Base-by-base conservation (phyloP, 2,888 invertebrate species). In the Julus scanicus region DNA sequence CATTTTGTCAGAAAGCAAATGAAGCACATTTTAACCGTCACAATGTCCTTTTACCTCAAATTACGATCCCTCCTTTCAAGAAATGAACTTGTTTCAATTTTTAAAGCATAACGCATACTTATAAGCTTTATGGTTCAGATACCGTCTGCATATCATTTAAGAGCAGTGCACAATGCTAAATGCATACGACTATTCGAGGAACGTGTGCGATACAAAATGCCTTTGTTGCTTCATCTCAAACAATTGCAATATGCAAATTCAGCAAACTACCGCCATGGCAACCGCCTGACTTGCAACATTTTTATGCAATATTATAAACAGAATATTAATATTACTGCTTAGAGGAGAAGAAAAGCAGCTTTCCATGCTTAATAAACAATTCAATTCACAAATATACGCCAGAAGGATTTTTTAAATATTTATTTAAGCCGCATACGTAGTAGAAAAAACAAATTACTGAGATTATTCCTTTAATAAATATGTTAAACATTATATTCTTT, bases 251-350 rank as follows among this genome's bases (percentile, higher is more conserved):
- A 80, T 80, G 80, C 80, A 80, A 80, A 80, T 80, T 13, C 37
- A 5, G 37, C 11, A 37, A 37, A 13, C 37, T 80, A 80, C 37
- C 37, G 37, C 15, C 80, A 80, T 80, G 80, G 80, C 80, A 80
- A 80, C 80, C 80, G 15, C 13, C 80, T 80, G 37, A 3, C 80
- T 80, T 80, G 4, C 37, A 80, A 3, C 29, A 29, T 80, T 80
- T 53, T 80, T 80, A 80, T 29, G 80, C 80, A 80, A 80, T 80
- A 80, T 80, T 80, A 80, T 80, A 80, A 80, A 80, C 37, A 80
- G 80, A 6, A 13, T 37, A 80, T 80, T 80, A 80, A 80, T 80
- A 80, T 80, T 37, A 29, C 20, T 71, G 20, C 29, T 71, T 71
- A 71, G 71, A 71, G 9, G 71, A 71, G 20, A 71, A 11, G 20